Base-by-base conservation (phyloP, 2,888 invertebrate species). In the Merodon equestris region DNA sequence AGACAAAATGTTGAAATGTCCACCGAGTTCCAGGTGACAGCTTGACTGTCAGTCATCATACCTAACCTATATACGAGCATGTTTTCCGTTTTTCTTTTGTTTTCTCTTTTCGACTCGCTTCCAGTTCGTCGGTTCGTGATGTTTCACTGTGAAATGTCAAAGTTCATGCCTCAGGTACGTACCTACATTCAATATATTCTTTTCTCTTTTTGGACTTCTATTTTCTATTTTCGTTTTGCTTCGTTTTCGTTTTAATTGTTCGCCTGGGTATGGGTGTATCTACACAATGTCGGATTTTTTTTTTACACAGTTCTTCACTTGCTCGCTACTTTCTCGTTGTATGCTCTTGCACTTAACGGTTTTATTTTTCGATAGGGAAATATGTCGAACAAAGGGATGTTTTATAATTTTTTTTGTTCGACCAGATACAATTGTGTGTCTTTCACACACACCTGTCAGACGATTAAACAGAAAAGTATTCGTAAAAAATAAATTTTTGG, bases 21-120 rank as follows among this genome's bases (percentile, higher is more conserved):
- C 7, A 7, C 27, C 27, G 27, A 27, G 27, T 45, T 70, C 63
- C 70, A 70, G 63, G 61, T 73, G 77, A 73, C 73, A 73, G 67
- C 67, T 73, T 67, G 73, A 61, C 76, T 77, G 77, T 61, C 73
- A 73, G 57, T 44, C 58, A 64, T 58, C 68, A 68, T 60, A 64
- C 54, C 50, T 74, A 58, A 72, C 57, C 64, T 58, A 61, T 61
- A 38, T 61, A 27, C 27, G 27, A 27, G 27, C 27, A 27, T 27
- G 27, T 2, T 27, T 67, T 60, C 27, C 27, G 7, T 27, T 50
- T 57, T 10, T 60, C 7, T 40, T 15, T 38, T 27, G 27, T 27
- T 2, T 27, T 27, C 27, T 27, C 27, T 27, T 27, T 27, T 27
- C 27, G 27, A 2, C 27, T 27, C 7, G 3, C 27, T 27, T 27